phyloP scores from a whole-genome alignment of 2,113 vertebrate genomes.

The Clupea harengus region DNA sequence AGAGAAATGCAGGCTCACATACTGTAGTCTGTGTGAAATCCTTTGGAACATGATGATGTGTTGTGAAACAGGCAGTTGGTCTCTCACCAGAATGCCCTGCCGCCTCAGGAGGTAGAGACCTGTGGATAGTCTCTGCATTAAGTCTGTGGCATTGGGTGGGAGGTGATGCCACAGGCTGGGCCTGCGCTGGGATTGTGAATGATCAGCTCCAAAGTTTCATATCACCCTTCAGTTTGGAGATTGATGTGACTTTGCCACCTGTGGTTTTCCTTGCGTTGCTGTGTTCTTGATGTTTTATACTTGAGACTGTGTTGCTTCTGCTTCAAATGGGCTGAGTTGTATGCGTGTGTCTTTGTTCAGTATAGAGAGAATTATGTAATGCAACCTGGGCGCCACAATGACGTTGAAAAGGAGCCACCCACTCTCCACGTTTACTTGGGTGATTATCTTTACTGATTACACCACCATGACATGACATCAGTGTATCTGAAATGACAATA shows the following conservation, averaged over 20 bases:
- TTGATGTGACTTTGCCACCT: not conserved
- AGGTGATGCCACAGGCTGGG: slow-evolving; percentile 2
- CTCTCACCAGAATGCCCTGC: not conserved
- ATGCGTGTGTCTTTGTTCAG: not conserved
- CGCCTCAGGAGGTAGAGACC: not conserved
- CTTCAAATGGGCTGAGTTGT: not conserved
- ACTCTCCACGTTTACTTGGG: not conserved
- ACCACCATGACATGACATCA: slow-evolving; percentile 1
- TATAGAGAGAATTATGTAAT: not conserved
- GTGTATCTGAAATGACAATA: not conserved
- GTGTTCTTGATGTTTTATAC: not conserved
- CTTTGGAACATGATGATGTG: not conserved
- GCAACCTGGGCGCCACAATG: not conserved
- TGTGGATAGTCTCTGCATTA: not conserved
- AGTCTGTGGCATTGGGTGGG: not conserved
- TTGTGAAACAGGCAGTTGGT: slow-evolving; percentile 31
- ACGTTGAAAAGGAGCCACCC: not conserved
- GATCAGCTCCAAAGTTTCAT: slow-evolving; percentile 11
- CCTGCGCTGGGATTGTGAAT: not conserved
- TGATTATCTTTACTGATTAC: not conserved
- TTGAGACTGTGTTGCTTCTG: not conserved
- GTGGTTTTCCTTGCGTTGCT: not conserved
- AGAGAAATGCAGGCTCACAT: not conserved
- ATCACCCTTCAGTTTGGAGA: not conserved
- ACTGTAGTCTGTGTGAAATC: not conserved